Evolutionary conservation across 2,797 vertebrate genomes (phyloP).

Genomic region (Natrix natrix): DNA sequence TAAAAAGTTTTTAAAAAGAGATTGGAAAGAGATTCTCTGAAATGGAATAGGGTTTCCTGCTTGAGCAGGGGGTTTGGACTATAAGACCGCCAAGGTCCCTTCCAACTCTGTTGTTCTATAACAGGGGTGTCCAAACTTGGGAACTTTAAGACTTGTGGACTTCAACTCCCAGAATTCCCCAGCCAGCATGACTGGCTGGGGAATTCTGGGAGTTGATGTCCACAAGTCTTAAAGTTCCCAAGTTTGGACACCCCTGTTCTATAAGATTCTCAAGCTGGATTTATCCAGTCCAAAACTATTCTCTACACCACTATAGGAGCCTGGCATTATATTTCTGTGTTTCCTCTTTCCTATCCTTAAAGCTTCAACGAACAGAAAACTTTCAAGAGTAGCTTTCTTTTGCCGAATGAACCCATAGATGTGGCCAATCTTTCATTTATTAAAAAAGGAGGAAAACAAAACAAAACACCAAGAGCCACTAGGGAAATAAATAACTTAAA

Average conservation of each 20-base stretch:
- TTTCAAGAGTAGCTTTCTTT: background rate
- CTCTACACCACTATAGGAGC: background rate
- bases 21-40: background rate
- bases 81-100: background rate
- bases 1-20: background rate
- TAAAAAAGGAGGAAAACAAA: background rate
- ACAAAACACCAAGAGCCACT: background rate
- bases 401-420: background rate
- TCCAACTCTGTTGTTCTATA: background rate
- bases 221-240: too few species aligned
- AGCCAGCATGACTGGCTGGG: too few species aligned
- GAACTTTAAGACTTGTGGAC: too few species aligned
- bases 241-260: too few species aligned
- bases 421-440: background rate
- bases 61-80: background rate
- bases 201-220: too few species aligned
- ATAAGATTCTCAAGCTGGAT: background rate
- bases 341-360: background rate
- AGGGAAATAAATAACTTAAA: background rate
- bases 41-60: background rate
- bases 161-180: too few species aligned
- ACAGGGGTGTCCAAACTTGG: too few species aligned
- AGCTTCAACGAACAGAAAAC: background rate
- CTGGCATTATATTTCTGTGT: background rate
- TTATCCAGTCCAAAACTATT: background rate